phyloP scores from a whole-genome alignment of 2,113 vertebrate species.

The Orycteropus afer region DNA sequence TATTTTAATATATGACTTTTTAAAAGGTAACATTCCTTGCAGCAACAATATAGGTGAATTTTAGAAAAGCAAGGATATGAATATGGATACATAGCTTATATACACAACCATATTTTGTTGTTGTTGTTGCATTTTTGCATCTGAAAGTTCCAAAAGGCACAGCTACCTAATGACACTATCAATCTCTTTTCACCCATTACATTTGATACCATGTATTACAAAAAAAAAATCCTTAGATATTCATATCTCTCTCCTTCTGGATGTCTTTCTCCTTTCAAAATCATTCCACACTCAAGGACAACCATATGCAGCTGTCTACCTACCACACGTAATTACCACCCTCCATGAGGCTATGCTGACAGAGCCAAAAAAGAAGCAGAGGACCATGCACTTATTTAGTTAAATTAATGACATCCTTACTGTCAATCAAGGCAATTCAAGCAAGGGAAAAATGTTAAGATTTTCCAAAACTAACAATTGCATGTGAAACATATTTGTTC shows the following conservation, averaged over 20 bases:
- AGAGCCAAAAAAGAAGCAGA: slow-evolving; percentile 31
- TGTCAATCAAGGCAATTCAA: slow-evolving; percentile 39
- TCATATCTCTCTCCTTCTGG: background rate
- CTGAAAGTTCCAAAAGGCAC: background rate
- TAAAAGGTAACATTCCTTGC: background rate
- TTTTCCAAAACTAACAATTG: slow-evolving; percentile 51
- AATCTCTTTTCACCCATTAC: slow-evolving; percentile 43
- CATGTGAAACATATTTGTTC: background rate
- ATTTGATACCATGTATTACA: background rate
- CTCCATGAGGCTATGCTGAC: background rate
- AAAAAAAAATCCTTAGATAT: slow-evolving; percentile 22
- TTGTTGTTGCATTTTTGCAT: background rate
- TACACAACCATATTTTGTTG: background rate
- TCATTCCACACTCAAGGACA: slow-evolving; percentile 22
- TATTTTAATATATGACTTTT: slow-evolving; percentile 37
- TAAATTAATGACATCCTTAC: slow-evolving; percentile 42
- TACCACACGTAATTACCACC: slow-evolving; percentile 44
- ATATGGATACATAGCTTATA: background rate
- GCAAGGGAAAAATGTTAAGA: background rate
- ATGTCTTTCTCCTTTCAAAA: slow-evolving; percentile 47
- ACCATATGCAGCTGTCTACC: slow-evolving; percentile 25
- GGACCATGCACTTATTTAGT: slow-evolving; percentile 29
- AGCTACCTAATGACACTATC: slow-evolving; percentile 30
- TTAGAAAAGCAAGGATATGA: slow-evolving; percentile 30
- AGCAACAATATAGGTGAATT: slow-evolving; percentile 21